Evolutionary conservation across 2,888 invertebrate species (phyloP), one percentile per base, ranked within the genome.

Genomic region (Hipparchia semele): DNA sequence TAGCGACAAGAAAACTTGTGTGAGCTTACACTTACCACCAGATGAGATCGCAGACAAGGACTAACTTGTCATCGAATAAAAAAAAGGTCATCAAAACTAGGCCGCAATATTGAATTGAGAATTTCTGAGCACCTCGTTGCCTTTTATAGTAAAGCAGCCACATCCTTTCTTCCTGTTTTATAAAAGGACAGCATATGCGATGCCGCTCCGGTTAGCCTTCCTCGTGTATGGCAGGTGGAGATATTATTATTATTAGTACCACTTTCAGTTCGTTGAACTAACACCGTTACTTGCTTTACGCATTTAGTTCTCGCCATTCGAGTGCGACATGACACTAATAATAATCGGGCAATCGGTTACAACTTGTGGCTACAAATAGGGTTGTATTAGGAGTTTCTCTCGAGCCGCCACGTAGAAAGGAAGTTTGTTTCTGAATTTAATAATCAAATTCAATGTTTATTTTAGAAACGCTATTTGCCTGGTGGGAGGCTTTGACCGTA

Each of bases 191-290:
- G 80, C 83, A 79, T 85, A 84, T 81, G 87, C 83, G 75, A 76
- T 79, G 79, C 71, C 70, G 76, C 75, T 75, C 78, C 82, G 82
- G 79, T 79, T 78, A 76, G 81, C 85, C 88, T 89, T 89, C 89
- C 89, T 80, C 86, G 84, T 85, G 83, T 80, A 80, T 80, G 86
- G 85, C 90, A 90, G 88, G 89, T 91, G 90, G 86, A 83, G 82
- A 82, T 83, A 89, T 90, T 92, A 91, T 92, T 91, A 91, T 91
- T 90, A 87, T 23, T 23, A 23, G 84, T 82, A 86, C 86, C 88
- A 89, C 89, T 89, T 90, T 90, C 89, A 83, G 93, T 91, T 89
- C 92, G 85, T 84, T 91, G 92, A 93, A 92, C 92, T 81, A 87
- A 85, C 86, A 90, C 93, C 92, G 93, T 93, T 93, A 92, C 82